Conservation (phyloP, 2,888 invertebrate species). For the Beris morrisii region DNA sequence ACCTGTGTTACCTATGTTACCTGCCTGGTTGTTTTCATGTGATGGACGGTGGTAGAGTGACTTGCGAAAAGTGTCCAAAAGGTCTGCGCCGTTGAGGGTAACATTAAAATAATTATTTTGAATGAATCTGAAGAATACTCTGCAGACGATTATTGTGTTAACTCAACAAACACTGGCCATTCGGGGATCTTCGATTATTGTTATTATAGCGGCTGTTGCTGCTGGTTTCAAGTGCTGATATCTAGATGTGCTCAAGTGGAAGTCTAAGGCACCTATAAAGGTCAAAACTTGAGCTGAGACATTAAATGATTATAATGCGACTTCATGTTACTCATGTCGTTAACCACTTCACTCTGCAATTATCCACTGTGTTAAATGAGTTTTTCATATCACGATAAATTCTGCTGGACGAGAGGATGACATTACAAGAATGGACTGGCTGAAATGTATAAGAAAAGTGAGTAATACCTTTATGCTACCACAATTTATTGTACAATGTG, state of each 20-base stretch:
- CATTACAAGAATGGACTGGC: slow-evolving; percentile 27
- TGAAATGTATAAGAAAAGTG: slow-evolving; percentile 17
- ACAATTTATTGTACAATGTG: slow-evolving; percentile 14
- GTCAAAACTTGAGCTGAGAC: slow-evolving; percentile 29
- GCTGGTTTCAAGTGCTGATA: slow-evolving; percentile 32
- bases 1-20: no score
- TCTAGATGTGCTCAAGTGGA: slow-evolving; percentile 12
- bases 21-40: no score
- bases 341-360: slow-evolving; percentile 37
- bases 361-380: slow-evolving; percentile 36
- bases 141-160: slow-evolving; percentile 35
- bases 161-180: slow-evolving; percentile 38
- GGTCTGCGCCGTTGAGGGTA: slow-evolving; percentile 25
- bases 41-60: slow-evolving; percentile 5
- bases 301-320: slow-evolving; percentile 35
- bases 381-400: slow-evolving; percentile 38
- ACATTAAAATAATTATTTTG: slow-evolving; percentile 39
- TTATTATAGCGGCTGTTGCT: slow-evolving; percentile 34
- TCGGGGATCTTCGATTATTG: slow-evolving; percentile 32
- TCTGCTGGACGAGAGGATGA: slow-evolving; percentile 34
- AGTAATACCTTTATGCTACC: slow-evolving; percentile 21
- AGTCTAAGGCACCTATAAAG: slow-evolving; percentile 16
- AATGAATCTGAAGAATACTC: slow-evolving; percentile 39
- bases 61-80: slow-evolving; percentile 20
- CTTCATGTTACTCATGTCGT: slow-evolving; percentile 32